Evolutionary conservation across 1,140 invertebrate species (phyloP), one percentile per base, ranked within the genome.

Genomic region (Akabosia matsudoensis): DNA sequence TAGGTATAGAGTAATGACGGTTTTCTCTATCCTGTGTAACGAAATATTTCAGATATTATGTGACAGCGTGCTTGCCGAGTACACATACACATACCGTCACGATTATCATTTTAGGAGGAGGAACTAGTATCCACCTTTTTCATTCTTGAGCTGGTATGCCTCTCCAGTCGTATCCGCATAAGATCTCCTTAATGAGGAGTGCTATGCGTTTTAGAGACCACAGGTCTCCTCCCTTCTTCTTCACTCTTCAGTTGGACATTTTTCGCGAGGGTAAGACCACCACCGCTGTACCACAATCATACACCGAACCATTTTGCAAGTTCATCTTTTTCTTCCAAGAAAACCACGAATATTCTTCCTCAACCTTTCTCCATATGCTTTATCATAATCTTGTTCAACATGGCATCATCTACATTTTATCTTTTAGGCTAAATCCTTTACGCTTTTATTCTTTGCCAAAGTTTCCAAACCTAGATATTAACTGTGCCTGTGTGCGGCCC

Each of bases 391-490:
- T 16, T 67, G 7, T 16, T 67, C 61, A 67, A 16, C 61, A 67
- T 67, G 16, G 10, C 22, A 67, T 2, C 61, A 67, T 67, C 22
- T 13, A 7, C 54, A 4, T 61, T 24, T 4, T 67, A 24, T 67
- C 30, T 67, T 67, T 30, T 28, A 10, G n/a, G 3, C 24, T 61
- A 14, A 14, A 24, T 67, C 30, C 61, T 30, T 10, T 67, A 13
- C 30, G 3, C 30, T 67, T 67, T 67, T 45, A 28, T 67, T 67
- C 61, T 67, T 67, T 67, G 28, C n/a, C 24, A 67, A 67, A 67
- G 26, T 28, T 31, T 7, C 3, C 26, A 67, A 67, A 67, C n/a
- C n/a, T n/a, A 67, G 24, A 67, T 67, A 67, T 67, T 67, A 67
- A 22, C 4, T 14, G 30, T 30, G 61, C 18, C 7, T 45, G 37